A percentile compares a stretch with the other conserved stretches of the same genome.
These are phyloP conservation scores for Cheirogaleus major DNA, from an alignment of 2,797 vertebrate species.

Conservation along the genomic window DNA sequence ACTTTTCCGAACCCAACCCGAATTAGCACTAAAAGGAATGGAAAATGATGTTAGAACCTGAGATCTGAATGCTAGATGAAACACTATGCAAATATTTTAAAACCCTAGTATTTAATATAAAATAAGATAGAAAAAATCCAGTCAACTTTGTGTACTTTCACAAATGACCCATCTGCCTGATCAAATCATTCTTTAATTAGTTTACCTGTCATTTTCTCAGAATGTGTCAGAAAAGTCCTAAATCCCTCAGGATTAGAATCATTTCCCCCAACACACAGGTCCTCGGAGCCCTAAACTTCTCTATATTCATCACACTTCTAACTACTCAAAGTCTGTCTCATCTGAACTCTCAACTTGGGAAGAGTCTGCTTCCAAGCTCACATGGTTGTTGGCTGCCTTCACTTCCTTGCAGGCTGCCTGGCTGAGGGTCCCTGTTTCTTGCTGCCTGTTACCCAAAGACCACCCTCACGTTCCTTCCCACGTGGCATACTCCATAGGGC, in stretches of 20 bases:
- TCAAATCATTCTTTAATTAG: not conserved
- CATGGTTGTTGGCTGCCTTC: fast-evolving
- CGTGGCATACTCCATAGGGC: not conserved
- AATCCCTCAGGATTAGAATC: not conserved
- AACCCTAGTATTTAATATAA: not conserved
- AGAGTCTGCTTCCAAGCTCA: too few relatives aligned
- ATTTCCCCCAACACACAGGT: not conserved
- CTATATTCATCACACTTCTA: not conserved
- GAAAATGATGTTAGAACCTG: not conserved
- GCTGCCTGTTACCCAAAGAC: not conserved
- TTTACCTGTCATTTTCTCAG: not conserved
- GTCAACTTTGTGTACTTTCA: not conserved
- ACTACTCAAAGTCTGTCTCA: not conserved
- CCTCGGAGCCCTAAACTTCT: not conserved
- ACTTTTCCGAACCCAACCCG: not conserved
- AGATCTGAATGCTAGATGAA: not conserved
- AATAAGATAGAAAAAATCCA: not conserved
- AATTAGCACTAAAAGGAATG: not conserved
- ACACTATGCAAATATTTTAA: not conserved
- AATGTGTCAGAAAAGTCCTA: not conserved
- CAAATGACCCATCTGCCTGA: not conserved
- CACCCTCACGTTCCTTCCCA: not conserved
- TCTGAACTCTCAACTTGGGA: not conserved
- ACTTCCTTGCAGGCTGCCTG: not conserved
- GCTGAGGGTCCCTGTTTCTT: not conserved